Evolutionary conservation across 2,888 invertebrate genomes (phyloP).

Genomic region (Theretra japonica): DNA sequence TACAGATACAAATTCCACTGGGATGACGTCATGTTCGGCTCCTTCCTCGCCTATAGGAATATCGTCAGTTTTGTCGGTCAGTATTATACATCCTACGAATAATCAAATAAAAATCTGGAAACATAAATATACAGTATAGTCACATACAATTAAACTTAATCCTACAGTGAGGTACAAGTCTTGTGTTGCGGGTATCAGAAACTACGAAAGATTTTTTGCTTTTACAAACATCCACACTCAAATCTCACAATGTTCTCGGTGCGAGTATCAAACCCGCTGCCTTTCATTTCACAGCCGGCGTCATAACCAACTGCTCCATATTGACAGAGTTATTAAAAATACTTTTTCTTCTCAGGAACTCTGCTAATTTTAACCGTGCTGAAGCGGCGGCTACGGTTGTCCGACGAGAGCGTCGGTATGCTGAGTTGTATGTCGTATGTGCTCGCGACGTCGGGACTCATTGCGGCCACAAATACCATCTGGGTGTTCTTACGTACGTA

Average conservation of each 20-base stretch:
- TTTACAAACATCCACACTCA: too few species aligned
- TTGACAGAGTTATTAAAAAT: constrained; percentile 9
- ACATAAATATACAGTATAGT: too few species aligned
- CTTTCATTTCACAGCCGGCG: too few species aligned
- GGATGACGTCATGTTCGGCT: constrained; percentile 77
- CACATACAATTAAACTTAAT: too few species aligned
- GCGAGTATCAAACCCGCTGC: too few species aligned
- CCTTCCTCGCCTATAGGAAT: constrained; percentile 75
- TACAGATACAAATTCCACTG: constrained; percentile 77
- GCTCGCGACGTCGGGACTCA: constrained; percentile 66
- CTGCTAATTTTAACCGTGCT: constrained; percentile 72
- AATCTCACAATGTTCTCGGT: too few species aligned
- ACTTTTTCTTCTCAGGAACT: constrained; percentile 64
- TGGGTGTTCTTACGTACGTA: constrained; percentile 69
- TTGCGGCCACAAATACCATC: constrained; percentile 61
- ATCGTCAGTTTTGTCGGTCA: constrained; percentile 75
- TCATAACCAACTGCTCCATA: neutral
- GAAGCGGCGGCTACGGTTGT: constrained; percentile 64
- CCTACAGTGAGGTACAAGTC: too few species aligned
- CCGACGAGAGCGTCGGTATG: constrained; percentile 74
- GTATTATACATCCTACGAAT: constrained; percentile 39
- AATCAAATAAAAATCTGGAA: neutral
- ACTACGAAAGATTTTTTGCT: too few species aligned
- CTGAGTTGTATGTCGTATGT: constrained; percentile 72
- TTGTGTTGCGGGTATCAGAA: too few species aligned